Conservation (phyloP, 2,797 vertebrate species). For the Scomberomorus guttatus region DNA sequence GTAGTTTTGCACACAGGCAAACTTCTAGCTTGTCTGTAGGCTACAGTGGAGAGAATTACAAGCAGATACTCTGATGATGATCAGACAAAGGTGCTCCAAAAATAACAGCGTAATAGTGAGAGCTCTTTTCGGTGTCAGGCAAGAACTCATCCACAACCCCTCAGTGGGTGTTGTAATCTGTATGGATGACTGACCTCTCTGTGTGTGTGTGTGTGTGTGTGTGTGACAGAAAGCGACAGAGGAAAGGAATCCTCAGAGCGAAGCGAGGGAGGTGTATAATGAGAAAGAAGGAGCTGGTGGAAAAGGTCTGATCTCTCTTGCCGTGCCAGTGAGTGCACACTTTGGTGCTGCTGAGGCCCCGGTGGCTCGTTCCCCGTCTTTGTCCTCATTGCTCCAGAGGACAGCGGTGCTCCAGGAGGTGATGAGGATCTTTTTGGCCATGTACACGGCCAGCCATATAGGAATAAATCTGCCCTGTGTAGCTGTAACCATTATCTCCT, state of each 20-base stretch:
- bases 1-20: not conserved
- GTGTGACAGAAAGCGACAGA: not conserved
- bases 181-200: constrained; percentile 59
- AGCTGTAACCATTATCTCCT: constrained; percentile 65
- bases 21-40: not conserved
- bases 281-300: constrained; percentile 45
- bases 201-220: constrained; percentile 11
- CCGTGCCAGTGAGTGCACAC: constrained; percentile 25
- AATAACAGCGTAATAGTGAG: constrained; percentile 40
- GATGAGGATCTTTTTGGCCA: constrained; percentile 47
- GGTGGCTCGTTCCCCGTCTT: constrained; percentile 50
- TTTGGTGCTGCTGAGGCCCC: constrained; percentile 35
- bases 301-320: constrained; percentile 43
- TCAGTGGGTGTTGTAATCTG: constrained; percentile 58
- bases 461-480: constrained; percentile 66
- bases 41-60: not conserved
- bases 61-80: constrained; percentile 26
- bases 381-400: constrained; percentile 58
- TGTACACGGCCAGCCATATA: constrained; percentile 45
- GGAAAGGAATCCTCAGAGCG: constrained; percentile 48
- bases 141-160: constrained; percentile 34
- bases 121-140: constrained; percentile 44
- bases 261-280: constrained; percentile 61
- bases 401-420: constrained; percentile 30
- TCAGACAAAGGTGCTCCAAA: constrained; percentile 40